Base-by-base conservation (phyloP, 1,140 invertebrate species). In the Sycobia sp. region DNA sequence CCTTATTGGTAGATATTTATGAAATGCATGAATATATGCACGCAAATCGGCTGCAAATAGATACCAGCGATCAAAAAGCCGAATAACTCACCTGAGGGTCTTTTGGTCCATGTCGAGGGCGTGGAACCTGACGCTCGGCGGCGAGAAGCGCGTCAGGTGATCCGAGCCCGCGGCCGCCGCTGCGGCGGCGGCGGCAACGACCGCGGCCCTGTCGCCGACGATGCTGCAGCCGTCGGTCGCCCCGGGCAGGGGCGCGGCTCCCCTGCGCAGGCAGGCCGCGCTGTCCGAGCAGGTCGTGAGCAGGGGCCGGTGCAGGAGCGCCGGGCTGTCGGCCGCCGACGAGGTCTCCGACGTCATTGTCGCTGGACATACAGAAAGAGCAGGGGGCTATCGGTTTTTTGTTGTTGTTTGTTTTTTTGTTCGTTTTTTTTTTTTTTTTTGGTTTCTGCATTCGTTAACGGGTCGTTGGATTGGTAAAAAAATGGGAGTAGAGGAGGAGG, bases 311-410 rank as follows among this genome's bases (percentile, higher is more conserved):
- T 78, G 73, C 69, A 75, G 71, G 62, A 78, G 69, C 62, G 70
- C 70, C 68, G 76, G 76, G 73, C 76, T 77, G 71, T 75, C 73
- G 73, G 72, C 74, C 70, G 73, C 71, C 64, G 76, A 76, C 62
- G 75, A 73, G 71, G 76, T 76, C 73, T 75, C 74, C 68, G 73
- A 75, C 71, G 74, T 76, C 76, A 77, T 77, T 74, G 70, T 76
- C 69, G 69, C 71, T 47, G 14, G 23, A 23, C 4, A 59, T 27
- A 58, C 47, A 58, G 27, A 23, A 20, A 32, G 29, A 32, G 29
- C 11, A 11, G 4, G 29, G 5, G 29, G 29, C 29, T 32, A 4
- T 11, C 29, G 29, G 29, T n/a, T 43, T 43, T 43, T 43, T 43
- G n/a, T n/a, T n/a, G n/a, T n/a, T n/a, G n/a, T n/a, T n/a, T n/a